Percentiles rank a stretch among this genome's conserved stretches.
These are phyloP conservation scores for Epicampocera succincta DNA, from an alignment of 2,888 invertebrate genomes.

Conservation along the genomic window DNA sequence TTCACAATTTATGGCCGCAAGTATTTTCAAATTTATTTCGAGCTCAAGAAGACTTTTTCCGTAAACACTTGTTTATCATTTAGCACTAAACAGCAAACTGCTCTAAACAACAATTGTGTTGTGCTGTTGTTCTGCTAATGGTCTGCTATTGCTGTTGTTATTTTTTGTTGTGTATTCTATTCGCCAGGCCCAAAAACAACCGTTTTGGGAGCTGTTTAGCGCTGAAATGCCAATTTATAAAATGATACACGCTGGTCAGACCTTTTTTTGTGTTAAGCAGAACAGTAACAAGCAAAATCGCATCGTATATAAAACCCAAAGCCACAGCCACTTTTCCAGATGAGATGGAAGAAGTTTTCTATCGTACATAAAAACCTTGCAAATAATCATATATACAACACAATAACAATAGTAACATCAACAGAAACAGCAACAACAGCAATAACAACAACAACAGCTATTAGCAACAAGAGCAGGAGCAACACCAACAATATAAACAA, in stretches of 20 bases:
- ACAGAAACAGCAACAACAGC: slow-evolving; percentile 34
- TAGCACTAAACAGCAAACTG: slow-evolving; percentile 63
- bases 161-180: slow-evolving; percentile 31
- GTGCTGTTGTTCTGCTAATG: slow-evolving; percentile 29
- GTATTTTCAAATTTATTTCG: slow-evolving; percentile 8
- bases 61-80: slow-evolving; percentile 68
- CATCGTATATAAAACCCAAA: slow-evolving; percentile 53
- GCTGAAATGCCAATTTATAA: slow-evolving; percentile 74
- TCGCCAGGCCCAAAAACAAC: slow-evolving; percentile 69
- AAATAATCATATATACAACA: slow-evolving; percentile 67
- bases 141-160: slow-evolving; percentile 26
- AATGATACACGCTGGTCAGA: slow-evolving; percentile 70
- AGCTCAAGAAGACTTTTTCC: slow-evolving; percentile 36
- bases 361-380: slow-evolving; percentile 59
- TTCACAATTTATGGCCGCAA: slow-evolving; percentile 4
- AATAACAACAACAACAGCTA: slow-evolving; percentile 13
- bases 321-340: slow-evolving; percentile 61
- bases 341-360: slow-evolving; percentile 60
- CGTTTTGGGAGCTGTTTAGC: slow-evolving; percentile 75
- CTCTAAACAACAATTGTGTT: slow-evolving; percentile 50
- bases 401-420: slow-evolving; percentile 63
- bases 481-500: slow-evolving; percentile 58
- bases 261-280: slow-evolving; percentile 46
- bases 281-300: slow-evolving; percentile 57
- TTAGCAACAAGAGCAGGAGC: slow-evolving; percentile 50